Conservation (phyloP, 2,113 vertebrate species). For the Calyptomena viridis region DNA sequence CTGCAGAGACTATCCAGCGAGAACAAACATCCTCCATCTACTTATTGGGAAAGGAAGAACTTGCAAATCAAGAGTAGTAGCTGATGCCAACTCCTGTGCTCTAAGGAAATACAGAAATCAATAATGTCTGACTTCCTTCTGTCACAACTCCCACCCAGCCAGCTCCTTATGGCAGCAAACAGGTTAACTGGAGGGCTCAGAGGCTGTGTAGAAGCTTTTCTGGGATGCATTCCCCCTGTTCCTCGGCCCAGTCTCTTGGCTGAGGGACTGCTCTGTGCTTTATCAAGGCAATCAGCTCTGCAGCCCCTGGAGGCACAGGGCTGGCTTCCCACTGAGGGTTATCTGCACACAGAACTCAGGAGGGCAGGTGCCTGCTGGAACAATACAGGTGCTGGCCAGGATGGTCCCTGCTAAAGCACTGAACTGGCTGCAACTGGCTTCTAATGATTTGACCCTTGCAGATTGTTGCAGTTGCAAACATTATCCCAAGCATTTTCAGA, state of each 20-base stretch:
- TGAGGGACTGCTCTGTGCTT: constrained; percentile 56
- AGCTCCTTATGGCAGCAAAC: constrained; percentile 6
- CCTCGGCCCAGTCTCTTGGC: not conserved
- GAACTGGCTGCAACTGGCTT: constrained; percentile 39
- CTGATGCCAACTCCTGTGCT: not conserved
- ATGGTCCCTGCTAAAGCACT: constrained; percentile 46
- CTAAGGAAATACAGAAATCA: not conserved
- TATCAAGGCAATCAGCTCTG: constrained; percentile 62
- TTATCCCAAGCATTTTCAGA: not conserved
- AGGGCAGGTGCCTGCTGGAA: constrained; percentile 55
- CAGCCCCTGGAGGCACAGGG: not conserved
- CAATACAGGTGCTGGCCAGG: constrained; percentile 36
- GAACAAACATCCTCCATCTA: not conserved
- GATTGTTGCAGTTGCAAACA: not conserved
- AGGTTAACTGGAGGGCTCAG: constrained; percentile 19
- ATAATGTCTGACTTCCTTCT: not conserved
- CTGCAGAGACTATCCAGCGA: not conserved
- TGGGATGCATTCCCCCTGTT: not conserved
- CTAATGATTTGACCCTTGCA: not conserved
- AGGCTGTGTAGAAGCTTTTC: not conserved
- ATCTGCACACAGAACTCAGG: constrained; percentile 21
- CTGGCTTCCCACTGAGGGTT: constrained; percentile 37
- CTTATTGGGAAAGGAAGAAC: not conserved
- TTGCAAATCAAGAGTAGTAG: not conserved
- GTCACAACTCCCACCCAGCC: not conserved